These are phyloP conservation scores for Echinarachnius parma DNA, from an alignment of 53 echinoderm and acorn worm genomes.

Conservation along the genomic window DNA sequence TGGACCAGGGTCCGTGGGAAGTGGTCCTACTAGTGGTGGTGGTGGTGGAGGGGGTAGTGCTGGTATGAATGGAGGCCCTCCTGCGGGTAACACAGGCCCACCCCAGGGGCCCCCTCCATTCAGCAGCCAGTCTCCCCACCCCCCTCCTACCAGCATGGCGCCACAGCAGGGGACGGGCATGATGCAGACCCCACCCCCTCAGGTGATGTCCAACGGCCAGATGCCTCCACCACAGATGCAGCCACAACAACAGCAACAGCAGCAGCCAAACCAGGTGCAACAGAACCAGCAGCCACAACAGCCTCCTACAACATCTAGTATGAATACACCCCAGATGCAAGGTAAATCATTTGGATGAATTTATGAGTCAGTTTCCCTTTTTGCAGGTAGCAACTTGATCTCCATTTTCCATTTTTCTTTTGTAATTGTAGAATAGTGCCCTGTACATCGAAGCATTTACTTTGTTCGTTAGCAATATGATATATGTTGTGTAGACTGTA, in stretches of 20 bases:
- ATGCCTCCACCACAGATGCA: constrained; percentile 44
- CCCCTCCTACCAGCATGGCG: constrained; percentile 18
- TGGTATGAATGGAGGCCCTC: neutral
- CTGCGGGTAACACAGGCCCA: neutral
- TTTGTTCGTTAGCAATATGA: too few relatives aligned
- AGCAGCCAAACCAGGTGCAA: too few relatives aligned
- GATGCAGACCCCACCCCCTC: constrained; percentile 39
- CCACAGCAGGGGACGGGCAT: constrained; percentile 24
- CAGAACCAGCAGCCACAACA: constrained; percentile 8
- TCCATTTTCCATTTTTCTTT: too few relatives aligned
- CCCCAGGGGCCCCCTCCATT: constrained; percentile 18
- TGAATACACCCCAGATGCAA: constrained; percentile 24
- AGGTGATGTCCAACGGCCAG: constrained; percentile 32
- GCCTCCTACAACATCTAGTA: too few relatives aligned
- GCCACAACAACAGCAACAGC: neutral
- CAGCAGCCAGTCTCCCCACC: neutral
- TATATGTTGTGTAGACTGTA: too few relatives aligned
- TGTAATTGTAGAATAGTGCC: too few relatives aligned
- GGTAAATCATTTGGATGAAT: too few relatives aligned
- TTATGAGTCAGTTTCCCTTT: too few relatives aligned
- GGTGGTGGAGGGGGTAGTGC: constrained; percentile 11
- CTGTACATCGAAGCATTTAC: too few relatives aligned
- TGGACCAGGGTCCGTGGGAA: constrained; percentile 20
- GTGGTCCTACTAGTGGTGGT: constrained; percentile 2
- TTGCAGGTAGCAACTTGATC: too few relatives aligned